A percentile compares a stretch with the other conserved stretches of the same genome.
These are phyloP conservation scores for Falco concolor DNA, from an alignment of 2,797 vertebrate genomes.

Conservation along the genomic window DNA sequence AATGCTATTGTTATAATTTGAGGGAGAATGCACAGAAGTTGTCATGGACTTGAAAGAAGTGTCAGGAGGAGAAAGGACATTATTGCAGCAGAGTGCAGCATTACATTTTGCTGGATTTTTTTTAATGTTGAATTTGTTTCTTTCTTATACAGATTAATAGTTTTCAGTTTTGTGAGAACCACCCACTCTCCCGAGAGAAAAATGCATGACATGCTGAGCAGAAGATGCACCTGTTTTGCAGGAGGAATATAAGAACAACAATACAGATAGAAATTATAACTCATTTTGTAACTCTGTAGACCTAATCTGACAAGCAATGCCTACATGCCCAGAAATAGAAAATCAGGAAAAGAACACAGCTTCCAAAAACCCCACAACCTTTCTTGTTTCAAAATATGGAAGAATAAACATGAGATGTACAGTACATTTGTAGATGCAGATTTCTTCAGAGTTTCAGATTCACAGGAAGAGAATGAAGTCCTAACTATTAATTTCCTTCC, in stretches of 20 bases:
- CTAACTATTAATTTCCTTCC: neutral
- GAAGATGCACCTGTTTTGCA: constrained; percentile 21
- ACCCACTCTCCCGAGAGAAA: constrained; percentile 26
- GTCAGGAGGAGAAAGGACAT: neutral
- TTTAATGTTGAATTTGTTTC: neutral
- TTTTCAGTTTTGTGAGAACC: constrained; percentile 46
- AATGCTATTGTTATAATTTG: neutral
- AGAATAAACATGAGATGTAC: neutral
- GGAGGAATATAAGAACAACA: neutral
- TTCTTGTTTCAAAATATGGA: neutral
- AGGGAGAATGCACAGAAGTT: neutral
- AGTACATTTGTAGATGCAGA: neutral
- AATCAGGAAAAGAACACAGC: neutral
- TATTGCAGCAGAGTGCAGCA: neutral
- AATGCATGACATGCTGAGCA: neutral
- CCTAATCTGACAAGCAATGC: neutral
- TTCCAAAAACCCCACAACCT: neutral
- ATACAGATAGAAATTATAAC: neutral
- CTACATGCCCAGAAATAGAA: neutral
- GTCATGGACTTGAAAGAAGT: neutral
- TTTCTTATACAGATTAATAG: neutral
- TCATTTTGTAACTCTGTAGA: neutral
- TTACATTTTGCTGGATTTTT: neutral
- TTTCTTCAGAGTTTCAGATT: neutral
- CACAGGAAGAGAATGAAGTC: neutral